Conservation (phyloP, 2,797 vertebrate species). For the Sebastes trivittatus region DNA sequence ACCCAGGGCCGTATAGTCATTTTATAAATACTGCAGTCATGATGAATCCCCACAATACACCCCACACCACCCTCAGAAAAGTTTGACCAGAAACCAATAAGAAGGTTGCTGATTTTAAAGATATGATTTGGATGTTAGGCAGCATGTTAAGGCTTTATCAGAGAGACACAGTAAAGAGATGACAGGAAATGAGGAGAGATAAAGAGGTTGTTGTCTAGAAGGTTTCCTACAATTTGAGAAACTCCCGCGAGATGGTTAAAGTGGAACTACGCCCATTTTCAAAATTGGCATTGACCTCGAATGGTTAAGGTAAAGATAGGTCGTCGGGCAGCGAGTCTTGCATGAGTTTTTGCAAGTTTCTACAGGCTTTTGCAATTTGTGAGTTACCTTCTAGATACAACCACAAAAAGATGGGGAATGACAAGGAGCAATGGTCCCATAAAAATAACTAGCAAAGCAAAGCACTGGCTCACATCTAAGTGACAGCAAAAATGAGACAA, state of each 20-base stretch:
- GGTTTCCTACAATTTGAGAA: no score
- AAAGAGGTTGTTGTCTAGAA: no score
- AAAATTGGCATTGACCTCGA: no score
- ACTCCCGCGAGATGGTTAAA: no score
- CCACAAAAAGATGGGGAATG: neutral
- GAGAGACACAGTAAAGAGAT: neutral
- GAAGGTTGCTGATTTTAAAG: neutral
- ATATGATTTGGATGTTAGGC: neutral
- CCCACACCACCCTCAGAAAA: neutral
- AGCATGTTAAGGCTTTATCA: neutral
- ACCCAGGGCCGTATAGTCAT: neutral
- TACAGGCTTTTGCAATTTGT: no score
- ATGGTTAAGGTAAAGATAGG: no score
- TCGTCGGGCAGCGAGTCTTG: no score
- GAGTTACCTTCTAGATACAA: no score
- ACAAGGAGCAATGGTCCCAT: neutral
- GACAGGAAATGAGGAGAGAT: neutral
- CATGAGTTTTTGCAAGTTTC: no score
- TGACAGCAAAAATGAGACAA: neutral
- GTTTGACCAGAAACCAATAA: neutral
- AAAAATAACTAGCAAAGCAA: neutral
- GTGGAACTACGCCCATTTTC: no score
- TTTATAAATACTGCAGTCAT: neutral
- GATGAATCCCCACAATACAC: neutral
- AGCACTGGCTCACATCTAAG: neutral